phyloP scores from a whole-genome alignment of 2,113 vertebrate species.

The Erythrolamprus reginae region DNA sequence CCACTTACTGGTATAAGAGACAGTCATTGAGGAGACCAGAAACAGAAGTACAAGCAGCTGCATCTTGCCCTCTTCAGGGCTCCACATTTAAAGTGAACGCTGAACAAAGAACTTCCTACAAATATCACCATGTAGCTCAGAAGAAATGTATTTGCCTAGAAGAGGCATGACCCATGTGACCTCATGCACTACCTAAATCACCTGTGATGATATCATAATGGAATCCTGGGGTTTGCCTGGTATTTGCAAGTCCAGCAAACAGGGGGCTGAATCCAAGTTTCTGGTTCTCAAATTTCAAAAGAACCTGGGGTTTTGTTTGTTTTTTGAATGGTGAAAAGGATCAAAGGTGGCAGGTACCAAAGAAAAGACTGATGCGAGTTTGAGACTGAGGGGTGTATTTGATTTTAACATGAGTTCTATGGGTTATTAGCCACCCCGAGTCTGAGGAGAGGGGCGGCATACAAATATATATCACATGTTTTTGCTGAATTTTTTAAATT shows the following conservation, averaged over 20 bases:
- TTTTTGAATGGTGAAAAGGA: neutral
- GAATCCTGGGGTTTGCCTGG: neutral
- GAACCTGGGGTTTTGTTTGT: neutral
- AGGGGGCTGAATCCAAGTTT: neutral
- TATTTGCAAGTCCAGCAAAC: too few species aligned
- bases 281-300: neutral
- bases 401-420: neutral
- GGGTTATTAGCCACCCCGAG: too few species aligned
- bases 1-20: neutral
- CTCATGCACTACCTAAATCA: neutral
- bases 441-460: too few species aligned
- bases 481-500: too few species aligned
- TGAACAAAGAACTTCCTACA: neutral
- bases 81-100: rapidly evolving
- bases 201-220: neutral
- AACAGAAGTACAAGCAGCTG: neutral
- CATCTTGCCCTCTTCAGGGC: neutral
- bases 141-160: neutral
- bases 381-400: neutral
- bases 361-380: neutral
- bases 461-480: too few species aligned
- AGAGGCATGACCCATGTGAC: conserved; percentile 23
- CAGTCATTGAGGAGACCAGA: conserved; percentile 4
- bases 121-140: rapidly evolving
- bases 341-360: neutral